These are phyloP conservation scores for Ormyrus labotus DNA, from an alignment of 2,888 invertebrate species.

Conservation along the genomic window DNA sequence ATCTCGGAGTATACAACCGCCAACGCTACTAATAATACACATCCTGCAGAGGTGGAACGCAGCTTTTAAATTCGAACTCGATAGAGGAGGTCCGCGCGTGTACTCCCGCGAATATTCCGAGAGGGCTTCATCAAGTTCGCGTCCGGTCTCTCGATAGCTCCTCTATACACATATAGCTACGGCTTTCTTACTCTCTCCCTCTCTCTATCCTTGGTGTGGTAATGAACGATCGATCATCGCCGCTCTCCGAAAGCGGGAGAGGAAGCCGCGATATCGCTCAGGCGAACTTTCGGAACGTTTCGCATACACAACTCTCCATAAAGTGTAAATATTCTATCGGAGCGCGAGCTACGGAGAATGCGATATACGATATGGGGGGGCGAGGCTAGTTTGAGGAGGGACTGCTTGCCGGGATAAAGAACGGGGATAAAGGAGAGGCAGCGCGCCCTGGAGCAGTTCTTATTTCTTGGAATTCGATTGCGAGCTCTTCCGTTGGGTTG, in stretches of 20 bases:
- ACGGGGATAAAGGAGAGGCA: neutral
- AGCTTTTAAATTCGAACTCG: constrained; percentile 46
- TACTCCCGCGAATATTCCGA: constrained; percentile 9
- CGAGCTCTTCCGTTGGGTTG: neutral
- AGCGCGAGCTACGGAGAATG: neutral
- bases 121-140: constrained; percentile 48
- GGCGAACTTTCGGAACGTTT: constrained; percentile 25
- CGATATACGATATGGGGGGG: neutral
- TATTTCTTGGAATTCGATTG: constrained; percentile 28
- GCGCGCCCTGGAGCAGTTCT: constrained; percentile 2
- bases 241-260: constrained; percentile 1
- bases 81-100: neutral
- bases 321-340: constrained; percentile 28
- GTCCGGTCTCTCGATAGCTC: constrained; percentile 45
- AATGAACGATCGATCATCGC: constrained; percentile 51
- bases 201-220: constrained; percentile 14
- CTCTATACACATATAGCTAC: constrained; percentile 26
- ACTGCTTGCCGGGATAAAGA: neutral
- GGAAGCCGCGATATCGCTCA: constrained; percentile 6
- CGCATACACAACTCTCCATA: neutral
- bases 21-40: constrained; percentile 25
- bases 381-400: neutral
- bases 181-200: constrained; percentile 31
- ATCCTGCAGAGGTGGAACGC: neutral
- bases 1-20: too few species aligned